Evolutionary conservation across 1,140 invertebrate genomes (phyloP), one percentile per base, ranked within the genome.

Genomic region (Coenobita brevimanus): DNA sequence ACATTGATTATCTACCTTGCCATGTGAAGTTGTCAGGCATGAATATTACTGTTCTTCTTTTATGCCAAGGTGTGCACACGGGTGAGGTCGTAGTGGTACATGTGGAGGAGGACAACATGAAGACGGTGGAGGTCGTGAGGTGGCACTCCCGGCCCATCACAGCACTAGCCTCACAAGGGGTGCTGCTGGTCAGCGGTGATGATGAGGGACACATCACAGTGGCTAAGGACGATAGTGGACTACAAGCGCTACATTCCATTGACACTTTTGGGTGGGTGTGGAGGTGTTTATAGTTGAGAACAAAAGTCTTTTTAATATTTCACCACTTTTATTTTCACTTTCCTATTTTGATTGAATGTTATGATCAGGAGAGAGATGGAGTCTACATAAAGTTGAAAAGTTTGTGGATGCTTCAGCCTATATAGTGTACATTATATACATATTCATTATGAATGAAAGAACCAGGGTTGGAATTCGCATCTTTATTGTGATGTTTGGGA

Each of bases 91-190:
- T 87, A 13, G 36, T 73, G 21, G 4, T 87, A 1, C 13, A 33
- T 4, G 85, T 87, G 17, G 24, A 13, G 0, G 73, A 81, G 10
- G 67, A 81, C 1, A 46, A 62, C 6, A 43, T 87, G 3, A 36
- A 3, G 2, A 30, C 24, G 0, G 67, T 38, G 21, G 85, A 81
- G 64, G 46, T 17, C 1, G 76, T 81, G 21, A 80, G 76, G 60
- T 81, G 64, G 62, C 85, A 81, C 85, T n/a, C 85, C 21, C 76
- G 85, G 2, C 85, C 85, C 33, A 60, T 87, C 62, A 87, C 76
- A 15, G 78, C 85, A 30, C 64, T 87, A 60, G 85, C 85, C 85
- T 54, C 85, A 38, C 78, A 80, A 24, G 85, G 85, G 21, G 24
- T 54, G 10, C 27, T 87, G 6, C 46, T 87, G 21, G 85, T 73